Evolutionary conservation across 1,140 invertebrate genomes (phyloP).

Genomic region (Hetaerina americana): DNA sequence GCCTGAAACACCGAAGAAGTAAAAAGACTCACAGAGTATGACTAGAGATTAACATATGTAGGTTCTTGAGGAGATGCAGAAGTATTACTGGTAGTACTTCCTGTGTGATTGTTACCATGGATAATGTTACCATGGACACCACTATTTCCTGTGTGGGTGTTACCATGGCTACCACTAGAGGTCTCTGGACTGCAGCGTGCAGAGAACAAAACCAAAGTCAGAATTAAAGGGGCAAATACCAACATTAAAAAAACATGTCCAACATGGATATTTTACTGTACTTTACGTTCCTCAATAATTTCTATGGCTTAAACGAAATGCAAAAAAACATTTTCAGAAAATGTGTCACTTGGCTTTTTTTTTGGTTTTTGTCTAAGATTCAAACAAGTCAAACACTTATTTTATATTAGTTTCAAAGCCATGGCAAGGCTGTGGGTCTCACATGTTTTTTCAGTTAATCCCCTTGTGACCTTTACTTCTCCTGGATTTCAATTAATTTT

Average conservation of each 20-base stretch:
- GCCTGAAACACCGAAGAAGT: constrained; percentile 16
- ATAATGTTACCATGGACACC: constrained; percentile 8
- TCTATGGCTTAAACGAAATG: constrained; percentile 2
- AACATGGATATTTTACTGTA: constrained; percentile 7
- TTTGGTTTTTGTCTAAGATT: not conserved
- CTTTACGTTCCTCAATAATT: constrained; percentile 4
- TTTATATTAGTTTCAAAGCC: not conserved
- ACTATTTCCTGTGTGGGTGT: constrained; percentile 8
- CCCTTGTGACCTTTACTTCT: not conserved
- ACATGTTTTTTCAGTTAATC: not conserved
- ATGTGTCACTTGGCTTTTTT: constrained; percentile 13
- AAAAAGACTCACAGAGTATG: constrained; percentile 36
- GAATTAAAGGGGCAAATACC: constrained; percentile 11
- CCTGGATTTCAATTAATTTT: not conserved
- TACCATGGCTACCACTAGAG: constrained; percentile 13
- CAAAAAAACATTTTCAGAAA: constrained; percentile 13
- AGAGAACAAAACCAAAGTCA: constrained; percentile 11
- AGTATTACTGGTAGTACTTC: constrained; percentile 8
- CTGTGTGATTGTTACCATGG: constrained; percentile 9
- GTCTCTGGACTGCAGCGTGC: constrained; percentile 10
- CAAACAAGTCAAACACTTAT: not conserved
- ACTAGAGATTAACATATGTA: constrained; percentile 87
- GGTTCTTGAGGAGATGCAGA: constrained; percentile 70
- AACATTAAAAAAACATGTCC: constrained; percentile 4
- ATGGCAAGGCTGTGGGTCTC: not conserved